These are phyloP conservation scores for Eupsilia transversa DNA, from an alignment of 2,888 invertebrate species.

Conservation along the genomic window DNA sequence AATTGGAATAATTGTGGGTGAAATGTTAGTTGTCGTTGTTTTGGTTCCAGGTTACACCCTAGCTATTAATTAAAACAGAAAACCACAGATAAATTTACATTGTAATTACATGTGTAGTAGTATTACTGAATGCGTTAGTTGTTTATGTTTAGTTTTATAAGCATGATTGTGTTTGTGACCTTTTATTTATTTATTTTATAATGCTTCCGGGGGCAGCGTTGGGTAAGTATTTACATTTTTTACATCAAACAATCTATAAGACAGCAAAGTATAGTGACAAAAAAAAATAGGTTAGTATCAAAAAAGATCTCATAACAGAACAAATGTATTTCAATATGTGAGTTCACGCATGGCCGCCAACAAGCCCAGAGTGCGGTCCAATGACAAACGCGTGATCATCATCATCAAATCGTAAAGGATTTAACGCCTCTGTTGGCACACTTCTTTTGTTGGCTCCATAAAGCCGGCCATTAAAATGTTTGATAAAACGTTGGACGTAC, in stretches of 20 bases:
- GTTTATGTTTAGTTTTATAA: constrained; percentile 82
- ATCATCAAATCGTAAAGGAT: constrained; percentile 90
- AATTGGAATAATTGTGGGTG: constrained; percentile 84
- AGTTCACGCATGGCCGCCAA: constrained; percentile 78
- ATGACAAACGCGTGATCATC: constrained; percentile 88
- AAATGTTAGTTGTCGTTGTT: constrained; percentile 88
- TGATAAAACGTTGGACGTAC: constrained; percentile 88
- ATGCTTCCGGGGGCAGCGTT: constrained; percentile 67
- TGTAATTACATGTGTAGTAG: constrained; percentile 77
- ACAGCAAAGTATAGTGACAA: constrained; percentile 37
- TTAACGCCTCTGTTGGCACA: constrained; percentile 91
- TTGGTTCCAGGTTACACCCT: constrained; percentile 90
- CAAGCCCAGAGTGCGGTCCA: constrained; percentile 77
- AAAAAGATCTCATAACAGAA: constrained; percentile 59
- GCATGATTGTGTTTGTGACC: constrained; percentile 85
- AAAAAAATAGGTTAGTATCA: constrained; percentile 37
- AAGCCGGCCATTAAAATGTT: constrained; percentile 90
- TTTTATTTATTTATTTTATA: constrained; percentile 66
- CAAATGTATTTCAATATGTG: constrained; percentile 69
- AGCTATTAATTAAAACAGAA: constrained; percentile 75
- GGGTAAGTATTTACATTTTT: constrained; percentile 53
- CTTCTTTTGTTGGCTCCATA: constrained; percentile 89
- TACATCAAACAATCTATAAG: constrained; percentile 3
- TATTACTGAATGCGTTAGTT: constrained; percentile 83
- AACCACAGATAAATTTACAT: constrained; percentile 90